Conservation (phyloP, 2,888 invertebrate genomes). For the Sturmia bella region DNA sequence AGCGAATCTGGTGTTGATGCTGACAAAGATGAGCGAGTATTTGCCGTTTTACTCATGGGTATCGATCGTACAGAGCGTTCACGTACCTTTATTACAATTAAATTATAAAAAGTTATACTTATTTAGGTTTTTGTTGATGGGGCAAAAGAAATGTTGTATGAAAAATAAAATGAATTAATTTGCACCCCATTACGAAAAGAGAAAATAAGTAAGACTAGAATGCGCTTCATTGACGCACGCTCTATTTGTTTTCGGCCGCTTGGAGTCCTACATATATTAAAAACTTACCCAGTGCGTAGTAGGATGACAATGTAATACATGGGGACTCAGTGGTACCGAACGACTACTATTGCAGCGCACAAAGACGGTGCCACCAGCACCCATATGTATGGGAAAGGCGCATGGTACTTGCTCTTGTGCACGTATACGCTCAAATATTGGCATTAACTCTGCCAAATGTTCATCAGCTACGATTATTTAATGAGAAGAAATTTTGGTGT, state of each 20-base stretch:
- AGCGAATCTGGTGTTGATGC: constrained; percentile 94
- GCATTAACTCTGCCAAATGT: constrained; percentile 97
- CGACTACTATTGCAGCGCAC: constrained; percentile 86
- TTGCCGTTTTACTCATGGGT: constrained; percentile 91
- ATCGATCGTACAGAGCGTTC: constrained; percentile 95
- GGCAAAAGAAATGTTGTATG: too few species aligned
- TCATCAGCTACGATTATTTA: constrained; percentile 87
- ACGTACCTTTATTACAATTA: constrained; percentile 87
- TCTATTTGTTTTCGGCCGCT: neutral
- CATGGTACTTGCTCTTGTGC: constrained; percentile 95
- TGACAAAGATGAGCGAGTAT: constrained; percentile 87
- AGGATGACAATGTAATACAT: constrained; percentile 86
- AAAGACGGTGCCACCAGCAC: constrained; percentile 86
- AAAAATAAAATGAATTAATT: constrained; percentile 58
- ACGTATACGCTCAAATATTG: constrained; percentile 96
- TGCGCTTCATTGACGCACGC: neutral
- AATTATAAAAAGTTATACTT: neutral
- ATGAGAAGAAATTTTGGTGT: constrained; percentile 45
- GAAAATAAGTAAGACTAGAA: constrained; percentile 1
- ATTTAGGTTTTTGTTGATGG: too few species aligned
- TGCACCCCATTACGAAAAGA: constrained; percentile 59
- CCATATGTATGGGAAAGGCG: constrained; percentile 94
- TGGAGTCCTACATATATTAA: too few species aligned
- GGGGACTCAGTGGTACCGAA: constrained; percentile 85
- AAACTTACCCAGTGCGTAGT: constrained; percentile 85